phyloP scores from a whole-genome alignment of 2,888 invertebrate genomes.

The Rhagium mordax region DNA sequence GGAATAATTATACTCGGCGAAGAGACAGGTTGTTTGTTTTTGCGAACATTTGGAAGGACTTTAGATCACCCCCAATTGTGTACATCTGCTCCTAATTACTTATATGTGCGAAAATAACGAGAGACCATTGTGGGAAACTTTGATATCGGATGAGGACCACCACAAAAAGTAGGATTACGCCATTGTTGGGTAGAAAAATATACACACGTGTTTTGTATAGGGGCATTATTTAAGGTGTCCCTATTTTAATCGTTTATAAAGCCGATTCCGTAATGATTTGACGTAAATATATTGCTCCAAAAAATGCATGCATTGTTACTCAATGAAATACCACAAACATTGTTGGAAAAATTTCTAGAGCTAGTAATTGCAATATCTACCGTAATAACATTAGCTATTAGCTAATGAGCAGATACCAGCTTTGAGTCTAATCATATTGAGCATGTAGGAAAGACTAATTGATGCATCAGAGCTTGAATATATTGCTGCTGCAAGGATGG shows the following conservation, averaged over 20 bases:
- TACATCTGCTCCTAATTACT: slow-evolving; percentile 50
- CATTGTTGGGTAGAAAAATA: neutral
- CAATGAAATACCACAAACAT: too few relatives aligned
- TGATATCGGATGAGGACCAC: neutral
- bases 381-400: too few relatives aligned
- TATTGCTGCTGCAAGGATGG: too few relatives aligned
- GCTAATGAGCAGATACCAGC: too few relatives aligned
- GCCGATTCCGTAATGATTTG: too few relatives aligned
- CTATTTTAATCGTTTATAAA: neutral
- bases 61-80: slow-evolving; percentile 45
- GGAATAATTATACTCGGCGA: slow-evolving; percentile 48
- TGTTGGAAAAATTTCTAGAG: too few relatives aligned
- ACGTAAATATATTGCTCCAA: too few relatives aligned
- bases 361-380: too few relatives aligned
- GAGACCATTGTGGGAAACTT: slow-evolving; percentile 22
- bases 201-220: neutral
- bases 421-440: too few relatives aligned
- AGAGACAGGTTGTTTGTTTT: slow-evolving; percentile 50
- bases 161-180: neutral
- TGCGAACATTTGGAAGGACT: slow-evolving; percentile 42
- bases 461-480: too few relatives aligned
- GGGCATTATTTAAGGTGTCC: neutral
- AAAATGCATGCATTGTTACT: too few relatives aligned
- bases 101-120: slow-evolving; percentile 30
- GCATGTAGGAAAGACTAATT: too few relatives aligned